phyloP scores from a whole-genome alignment of 2,888 invertebrate genomes.

The Himalopsyche kuldschensis region DNA sequence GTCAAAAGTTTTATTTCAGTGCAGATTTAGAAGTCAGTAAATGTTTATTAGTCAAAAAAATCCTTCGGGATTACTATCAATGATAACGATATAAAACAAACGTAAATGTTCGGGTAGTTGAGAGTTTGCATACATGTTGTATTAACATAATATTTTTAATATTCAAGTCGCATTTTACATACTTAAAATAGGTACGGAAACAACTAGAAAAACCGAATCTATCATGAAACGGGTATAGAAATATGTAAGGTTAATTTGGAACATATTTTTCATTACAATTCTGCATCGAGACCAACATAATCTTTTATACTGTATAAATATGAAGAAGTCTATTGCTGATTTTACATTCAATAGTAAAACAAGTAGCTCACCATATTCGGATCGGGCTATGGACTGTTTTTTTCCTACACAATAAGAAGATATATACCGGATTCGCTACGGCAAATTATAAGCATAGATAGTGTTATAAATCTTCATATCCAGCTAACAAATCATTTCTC shows the following conservation, averaged over 20 bases:
- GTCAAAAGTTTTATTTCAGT: no score
- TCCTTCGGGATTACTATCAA: no score
- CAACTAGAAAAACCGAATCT: not conserved
- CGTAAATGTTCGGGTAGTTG: not conserved
- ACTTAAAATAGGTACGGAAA: not conserved
- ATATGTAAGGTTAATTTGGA: not conserved
- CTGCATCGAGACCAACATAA: no score
- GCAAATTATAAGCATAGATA: not conserved
- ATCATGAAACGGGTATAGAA: not conserved
- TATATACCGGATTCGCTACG: not conserved
- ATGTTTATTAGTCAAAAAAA: no score
- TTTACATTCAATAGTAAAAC: not conserved
- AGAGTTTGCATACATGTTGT: not conserved
- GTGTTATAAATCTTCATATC: not conserved
- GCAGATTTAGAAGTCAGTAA: no score
- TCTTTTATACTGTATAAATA: no score
- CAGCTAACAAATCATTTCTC: not conserved
- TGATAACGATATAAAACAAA: no score
- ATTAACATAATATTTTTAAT: not conserved
- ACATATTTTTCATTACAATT: not conserved
- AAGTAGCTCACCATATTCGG: not conserved
- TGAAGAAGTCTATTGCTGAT: not conserved
- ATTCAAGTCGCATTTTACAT: not conserved
- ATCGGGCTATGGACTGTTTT: not conserved
- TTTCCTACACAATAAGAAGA: not conserved